Percentiles rank a stretch among this genome's conserved stretches.
Evolutionary conservation across 2,113 vertebrate genomes (phyloP).

Genomic region (Limnothrissa miodon): DNA sequence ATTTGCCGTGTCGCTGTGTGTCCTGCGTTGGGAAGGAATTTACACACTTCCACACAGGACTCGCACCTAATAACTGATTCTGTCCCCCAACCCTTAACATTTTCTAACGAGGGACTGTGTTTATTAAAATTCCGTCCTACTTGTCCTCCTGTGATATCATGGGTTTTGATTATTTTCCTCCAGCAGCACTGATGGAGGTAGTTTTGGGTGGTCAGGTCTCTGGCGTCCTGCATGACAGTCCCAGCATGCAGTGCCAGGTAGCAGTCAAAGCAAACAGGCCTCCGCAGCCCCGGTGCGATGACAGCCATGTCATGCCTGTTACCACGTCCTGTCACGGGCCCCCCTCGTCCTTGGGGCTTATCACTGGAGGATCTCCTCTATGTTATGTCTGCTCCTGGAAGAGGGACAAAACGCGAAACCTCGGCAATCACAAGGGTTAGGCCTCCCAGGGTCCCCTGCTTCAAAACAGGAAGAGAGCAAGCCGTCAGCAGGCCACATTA

Average conservation of each 20-base stretch:
- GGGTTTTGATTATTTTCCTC: neutral
- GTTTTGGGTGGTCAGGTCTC: neutral
- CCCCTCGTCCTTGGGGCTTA: neutral
- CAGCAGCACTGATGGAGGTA: neutral
- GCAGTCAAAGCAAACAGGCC: neutral
- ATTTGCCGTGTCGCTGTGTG: neutral
- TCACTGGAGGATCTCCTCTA: neutral
- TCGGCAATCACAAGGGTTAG: neutral
- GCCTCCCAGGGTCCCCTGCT: conserved; percentile 5
- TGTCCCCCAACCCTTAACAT: neutral
- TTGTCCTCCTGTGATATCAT: neutral
- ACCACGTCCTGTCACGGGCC: neutral
- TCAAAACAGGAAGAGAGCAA: conserved; percentile 28
- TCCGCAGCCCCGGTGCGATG: neutral
- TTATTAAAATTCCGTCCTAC: neutral
- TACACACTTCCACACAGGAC: neutral
- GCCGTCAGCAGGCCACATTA: neutral
- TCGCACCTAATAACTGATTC: neutral
- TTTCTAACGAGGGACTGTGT: neutral
- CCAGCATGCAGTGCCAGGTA: neutral
- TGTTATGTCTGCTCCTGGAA: conserved; percentile 19
- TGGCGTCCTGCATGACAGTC: neutral
- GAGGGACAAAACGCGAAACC: neutral
- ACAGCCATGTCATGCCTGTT: neutral
- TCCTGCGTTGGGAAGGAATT: conserved; percentile 1